These are phyloP conservation scores for Nesoenas mayeri DNA, from an alignment of 2,113 vertebrate genomes.

Conservation along the genomic window DNA sequence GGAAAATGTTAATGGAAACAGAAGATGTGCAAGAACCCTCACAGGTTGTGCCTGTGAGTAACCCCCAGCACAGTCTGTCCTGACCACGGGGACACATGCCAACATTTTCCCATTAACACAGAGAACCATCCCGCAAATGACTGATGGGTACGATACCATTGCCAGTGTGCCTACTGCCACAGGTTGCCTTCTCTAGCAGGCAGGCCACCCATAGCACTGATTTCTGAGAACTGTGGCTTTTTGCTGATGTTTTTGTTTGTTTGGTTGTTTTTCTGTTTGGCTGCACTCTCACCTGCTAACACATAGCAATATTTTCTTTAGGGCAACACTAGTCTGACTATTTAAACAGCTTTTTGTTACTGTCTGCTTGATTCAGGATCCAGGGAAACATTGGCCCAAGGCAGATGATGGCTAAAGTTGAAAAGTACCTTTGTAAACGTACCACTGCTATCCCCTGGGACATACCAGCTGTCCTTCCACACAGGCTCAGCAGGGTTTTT, in stretches of 20 bases:
- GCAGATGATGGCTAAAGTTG: neutral
- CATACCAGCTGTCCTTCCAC: neutral
- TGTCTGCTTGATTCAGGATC: neutral
- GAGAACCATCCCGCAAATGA: rapidly evolving
- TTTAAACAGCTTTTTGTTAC: neutral
- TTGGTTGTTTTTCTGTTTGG: neutral
- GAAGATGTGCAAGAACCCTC: neutral
- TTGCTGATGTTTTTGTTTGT: neutral
- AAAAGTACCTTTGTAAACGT: neutral
- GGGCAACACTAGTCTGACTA: neutral
- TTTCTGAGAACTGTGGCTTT: neutral
- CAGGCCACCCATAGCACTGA: rapidly evolving
- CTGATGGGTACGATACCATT: rapidly evolving
- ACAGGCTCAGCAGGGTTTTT: neutral
- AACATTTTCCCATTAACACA: neutral
- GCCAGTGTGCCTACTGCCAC: neutral
- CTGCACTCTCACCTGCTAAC: neutral
- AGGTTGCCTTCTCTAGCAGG: neutral
- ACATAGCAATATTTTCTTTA: neutral
- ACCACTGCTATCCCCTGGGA: neutral
- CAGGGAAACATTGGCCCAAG: neutral
- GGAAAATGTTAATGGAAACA: neutral
- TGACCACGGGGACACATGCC: neutral
- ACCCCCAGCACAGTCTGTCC: rapidly evolving
- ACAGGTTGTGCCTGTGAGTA: neutral